Evolutionary conservation across 2,113 vertebrate genomes (phyloP).

Genomic region (Verasper variegatus): DNA sequence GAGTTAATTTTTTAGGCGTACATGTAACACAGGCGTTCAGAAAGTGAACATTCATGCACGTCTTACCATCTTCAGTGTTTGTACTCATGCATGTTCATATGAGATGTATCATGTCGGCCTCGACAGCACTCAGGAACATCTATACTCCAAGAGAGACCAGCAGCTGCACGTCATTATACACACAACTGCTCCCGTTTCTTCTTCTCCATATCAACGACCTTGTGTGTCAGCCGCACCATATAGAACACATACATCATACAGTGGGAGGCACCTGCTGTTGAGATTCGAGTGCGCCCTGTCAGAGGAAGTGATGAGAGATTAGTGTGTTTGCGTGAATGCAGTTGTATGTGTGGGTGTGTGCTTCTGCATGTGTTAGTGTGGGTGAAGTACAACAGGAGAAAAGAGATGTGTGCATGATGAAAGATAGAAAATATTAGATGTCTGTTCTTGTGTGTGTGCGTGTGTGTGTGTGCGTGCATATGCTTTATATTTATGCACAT

Average conservation of each 20-base stretch:
- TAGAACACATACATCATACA: constrained; percentile 50
- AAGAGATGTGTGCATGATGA: constrained; percentile 1
- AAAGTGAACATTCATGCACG: background rate
- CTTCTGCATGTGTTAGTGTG: background rate
- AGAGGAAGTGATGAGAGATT: constrained; percentile 34
- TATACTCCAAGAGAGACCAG: constrained; percentile 13
- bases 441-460: background rate
- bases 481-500: background rate
- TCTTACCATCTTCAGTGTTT: background rate
- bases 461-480: background rate
- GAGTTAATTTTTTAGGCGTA: constrained; percentile 20
- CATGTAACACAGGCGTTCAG: background rate
- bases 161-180: constrained; percentile 6
- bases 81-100: constrained; percentile 12
- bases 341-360: background rate
- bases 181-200: constrained; percentile 19
- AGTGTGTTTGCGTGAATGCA: constrained; percentile 20
- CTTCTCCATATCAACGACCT: constrained; percentile 51
- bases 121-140: background rate
- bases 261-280: constrained; percentile 7
- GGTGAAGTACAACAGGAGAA: background rate
- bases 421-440: background rate
- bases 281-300: constrained; percentile 38
- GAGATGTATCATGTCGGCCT: background rate
- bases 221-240: constrained; percentile 45